Base-by-base conservation (phyloP, 35 echinoderm and acorn worm genomes). In the Diadema setosum region DNA sequence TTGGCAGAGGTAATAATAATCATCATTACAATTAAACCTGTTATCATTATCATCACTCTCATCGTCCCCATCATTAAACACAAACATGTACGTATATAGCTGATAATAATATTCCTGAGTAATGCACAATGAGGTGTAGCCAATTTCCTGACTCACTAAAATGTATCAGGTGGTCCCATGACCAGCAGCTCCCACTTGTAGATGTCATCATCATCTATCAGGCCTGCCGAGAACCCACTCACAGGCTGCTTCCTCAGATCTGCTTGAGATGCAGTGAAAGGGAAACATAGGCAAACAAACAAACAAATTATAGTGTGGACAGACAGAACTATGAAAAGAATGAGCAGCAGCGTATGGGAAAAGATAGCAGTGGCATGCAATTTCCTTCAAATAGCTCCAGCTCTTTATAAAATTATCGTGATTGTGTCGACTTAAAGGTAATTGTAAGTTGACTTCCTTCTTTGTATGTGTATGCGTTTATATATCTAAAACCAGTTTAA, bases 81-180 rank as follows among this genome's bases (percentile, higher is more conserved):
- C n/a, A n/a, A n/a, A n/a, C n/a, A n/a, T n/a, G n/a, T n/a, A n/a
- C n/a, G n/a, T n/a, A n/a, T n/a, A n/a, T n/a, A n/a, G n/a, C n/a
- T n/a, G n/a, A n/a, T n/a, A n/a, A n/a, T n/a, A n/a, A n/a, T n/a
- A n/a, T n/a, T n/a, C n/a, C n/a, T n/a, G n/a, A n/a, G n/a, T n/a
- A n/a, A n/a, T n/a, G n/a, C n/a, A n/a, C n/a, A n/a, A n/a, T n/a
- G n/a, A n/a, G n/a, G n/a, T n/a, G n/a, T n/a, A n/a, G n/a, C n/a
- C n/a, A n/a, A n/a, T n/a, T n/a, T n/a, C n/a, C n/a, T 65, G 3
- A 94, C 96, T 99, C 90, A 99, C 96, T 92, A 99, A 39, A 89
- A 99, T 31, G 96, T 99, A 9, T 87, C 89, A 25, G 89, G 81
- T 18, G 96, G 96, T 52, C 96, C 96, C 21, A 85, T 89, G 6